Conservation (phyloP, 1,140 invertebrate species). For the Caerostris darwini region DNA sequence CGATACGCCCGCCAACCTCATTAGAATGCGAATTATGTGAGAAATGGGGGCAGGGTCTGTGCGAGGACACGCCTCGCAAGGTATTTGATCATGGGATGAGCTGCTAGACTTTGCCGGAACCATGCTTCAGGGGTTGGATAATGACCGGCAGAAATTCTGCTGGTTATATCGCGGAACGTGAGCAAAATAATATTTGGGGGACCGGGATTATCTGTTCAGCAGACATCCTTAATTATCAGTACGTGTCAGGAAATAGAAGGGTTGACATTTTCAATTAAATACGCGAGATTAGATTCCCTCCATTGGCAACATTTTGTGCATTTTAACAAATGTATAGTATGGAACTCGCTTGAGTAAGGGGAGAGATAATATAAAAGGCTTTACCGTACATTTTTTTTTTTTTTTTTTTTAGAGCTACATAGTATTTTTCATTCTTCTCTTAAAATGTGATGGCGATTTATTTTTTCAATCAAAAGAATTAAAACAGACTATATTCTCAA, state of each 20-base stretch:
- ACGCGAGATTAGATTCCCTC: background rate
- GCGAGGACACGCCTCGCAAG: conserved; percentile 2
- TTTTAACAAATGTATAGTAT: background rate
- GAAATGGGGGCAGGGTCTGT: conserved; percentile 41
- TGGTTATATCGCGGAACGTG: background rate
- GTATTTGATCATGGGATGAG: conserved; percentile 14
- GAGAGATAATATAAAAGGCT: too few relatives aligned
- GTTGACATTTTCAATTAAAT: conserved; percentile 19
- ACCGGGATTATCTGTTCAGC: background rate
- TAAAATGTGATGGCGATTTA: too few relatives aligned
- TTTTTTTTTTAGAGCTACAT: too few relatives aligned
- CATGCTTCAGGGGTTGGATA: background rate
- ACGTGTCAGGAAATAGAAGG: background rate
- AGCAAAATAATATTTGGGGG: conserved; percentile 12
- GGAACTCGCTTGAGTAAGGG: background rate
- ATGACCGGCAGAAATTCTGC: background rate
- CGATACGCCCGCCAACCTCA: conserved; percentile 30
- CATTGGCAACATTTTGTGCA: background rate
- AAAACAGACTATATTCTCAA: too few relatives aligned
- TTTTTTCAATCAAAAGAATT: too few relatives aligned
- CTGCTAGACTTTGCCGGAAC: background rate
- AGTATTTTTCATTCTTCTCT: too few relatives aligned
- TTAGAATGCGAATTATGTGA: conserved; percentile 68
- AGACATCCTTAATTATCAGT: background rate
- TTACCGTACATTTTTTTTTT: too few relatives aligned